Percentiles rank a stretch among this genome's conserved stretches.
Conservation (phyloP, 1,140 invertebrate genomes). For the Plodia interpunctella region DNA sequence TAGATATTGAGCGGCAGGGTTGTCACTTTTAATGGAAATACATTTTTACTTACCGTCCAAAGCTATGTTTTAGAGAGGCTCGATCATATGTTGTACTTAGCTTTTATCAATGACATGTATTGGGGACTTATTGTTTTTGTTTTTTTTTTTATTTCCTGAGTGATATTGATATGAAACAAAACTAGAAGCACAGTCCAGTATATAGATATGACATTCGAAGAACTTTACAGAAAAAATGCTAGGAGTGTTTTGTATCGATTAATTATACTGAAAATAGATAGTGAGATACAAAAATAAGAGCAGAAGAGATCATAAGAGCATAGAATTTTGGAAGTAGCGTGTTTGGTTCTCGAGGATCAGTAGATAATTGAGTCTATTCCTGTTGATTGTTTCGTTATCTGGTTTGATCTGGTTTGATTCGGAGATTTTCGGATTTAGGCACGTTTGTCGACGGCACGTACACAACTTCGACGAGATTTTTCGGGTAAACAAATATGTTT, state of each 20-base stretch:
- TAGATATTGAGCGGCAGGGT: constrained; percentile 56
- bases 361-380: constrained; percentile 32
- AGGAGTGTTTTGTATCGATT: too few relatives aligned
- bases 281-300: too few relatives aligned
- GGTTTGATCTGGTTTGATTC: constrained; percentile 31
- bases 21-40: constrained; percentile 41
- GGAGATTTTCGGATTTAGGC: constrained; percentile 13
- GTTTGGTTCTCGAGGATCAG: constrained; percentile 35
- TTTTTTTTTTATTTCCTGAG: background rate
- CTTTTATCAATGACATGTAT: background rate
- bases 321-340: constrained; percentile 15
- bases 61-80: constrained; percentile 13
- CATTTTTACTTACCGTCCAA: constrained; percentile 32
- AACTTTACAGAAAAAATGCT: too few relatives aligned
- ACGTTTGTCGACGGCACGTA: constrained; percentile 5
- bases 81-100: constrained; percentile 6
- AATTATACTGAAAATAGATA: too few relatives aligned
- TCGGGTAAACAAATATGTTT: background rate
- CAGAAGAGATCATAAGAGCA: too few relatives aligned
- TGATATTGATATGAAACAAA: too few relatives aligned
- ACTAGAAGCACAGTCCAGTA: too few relatives aligned
- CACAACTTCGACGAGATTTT: background rate
- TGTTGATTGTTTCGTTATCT: constrained; percentile 44
- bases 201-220: too few relatives aligned
- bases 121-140: background rate